Evolutionary conservation across 2,888 invertebrate species (phyloP), one percentile per base, ranked within the genome.

Genomic region (Exephanes ischioxanthus): DNA sequence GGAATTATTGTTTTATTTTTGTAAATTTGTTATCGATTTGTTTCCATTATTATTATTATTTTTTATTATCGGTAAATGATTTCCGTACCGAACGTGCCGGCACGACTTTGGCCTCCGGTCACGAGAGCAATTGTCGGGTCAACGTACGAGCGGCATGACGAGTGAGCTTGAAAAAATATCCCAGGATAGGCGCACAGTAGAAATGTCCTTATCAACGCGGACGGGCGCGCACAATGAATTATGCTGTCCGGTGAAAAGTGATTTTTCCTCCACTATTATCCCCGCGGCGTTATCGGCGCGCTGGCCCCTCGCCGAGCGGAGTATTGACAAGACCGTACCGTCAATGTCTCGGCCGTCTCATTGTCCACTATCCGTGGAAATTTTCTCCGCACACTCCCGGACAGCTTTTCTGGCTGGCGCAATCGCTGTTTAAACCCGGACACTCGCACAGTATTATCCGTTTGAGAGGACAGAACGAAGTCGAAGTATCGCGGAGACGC

Each of bases 91-190:
- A 14, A 6, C 41, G 41, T 55, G 22, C 63, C 26, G 26, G 22
- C 30, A 66, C 71, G 77, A 80, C 80, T 72, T 77, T 66, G 84
- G 77, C 41, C 67, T 77, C 67, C 67, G 53, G 53, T 77, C 77
- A 37, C 51, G 68, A 26, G 63, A 14, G 26, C 5, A 67, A 41
- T 33, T 30, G 67, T 33, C 68, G 75, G 84, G 72, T 85, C 73
- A 78, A 73, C 53, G 81, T 70, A 81, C 81, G 48, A 48, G 68
- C 55, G 14, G 19, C n/a, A 58, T 55, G 5, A 53, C 26, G 58
- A 58, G 58, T 16, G 22, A 9, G 26, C 4, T 11, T 55, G 37
- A 55, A 58, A 45, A 45, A 22, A 6, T 61, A 30, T n/a, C 55
- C 55, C 67, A 48, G 51, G 66, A 51, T 16, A 66, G 51, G 16